phyloP scores from a whole-genome alignment of 2,113 vertebrate genomes.

The Setophaga kirtlandii region DNA sequence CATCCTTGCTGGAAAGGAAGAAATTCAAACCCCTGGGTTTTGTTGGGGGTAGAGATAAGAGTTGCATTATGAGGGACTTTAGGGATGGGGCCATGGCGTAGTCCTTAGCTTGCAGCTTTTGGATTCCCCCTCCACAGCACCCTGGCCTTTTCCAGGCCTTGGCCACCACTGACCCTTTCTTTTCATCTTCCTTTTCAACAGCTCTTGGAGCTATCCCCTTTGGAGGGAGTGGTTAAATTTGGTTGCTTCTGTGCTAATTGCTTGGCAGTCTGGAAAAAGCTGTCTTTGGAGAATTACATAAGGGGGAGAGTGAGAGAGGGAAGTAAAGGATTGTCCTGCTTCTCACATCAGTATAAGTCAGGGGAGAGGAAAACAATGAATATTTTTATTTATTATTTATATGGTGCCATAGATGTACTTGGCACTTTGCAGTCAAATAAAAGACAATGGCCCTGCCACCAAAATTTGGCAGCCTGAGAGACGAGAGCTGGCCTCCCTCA shows the following conservation, averaged over 20 bases:
- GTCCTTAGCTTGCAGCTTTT: not conserved
- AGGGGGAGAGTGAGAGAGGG: not conserved
- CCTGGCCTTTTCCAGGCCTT: not conserved
- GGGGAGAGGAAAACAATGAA: not conserved
- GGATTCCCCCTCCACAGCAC: accelerated
- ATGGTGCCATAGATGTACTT: slow-evolving; percentile 19
- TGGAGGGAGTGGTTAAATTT: not conserved
- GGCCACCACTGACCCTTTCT: not conserved
- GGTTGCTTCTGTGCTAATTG: slow-evolving; percentile 12
- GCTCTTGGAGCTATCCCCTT: not conserved
- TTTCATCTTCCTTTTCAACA: not conserved
- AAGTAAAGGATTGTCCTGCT: slow-evolving; percentile 27
- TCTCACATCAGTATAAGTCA: not conserved
- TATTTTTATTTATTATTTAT: slow-evolving; percentile 66
- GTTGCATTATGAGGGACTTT: not conserved
- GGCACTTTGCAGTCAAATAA: slow-evolving; percentile 28
- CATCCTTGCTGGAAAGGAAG: not conserved
- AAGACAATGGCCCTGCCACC: slow-evolving; percentile 15
- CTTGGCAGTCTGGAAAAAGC: slow-evolving; percentile 24
- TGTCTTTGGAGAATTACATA: not conserved
- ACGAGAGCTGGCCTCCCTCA: not conserved
- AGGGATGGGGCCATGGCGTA: accelerated
- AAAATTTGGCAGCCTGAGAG: slow-evolving; percentile 2
- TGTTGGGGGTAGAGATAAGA: not conserved
- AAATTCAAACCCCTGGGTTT: not conserved